Base-by-base conservation (phyloP, 2,888 invertebrate genomes). In the Idaea aversata region DNA sequence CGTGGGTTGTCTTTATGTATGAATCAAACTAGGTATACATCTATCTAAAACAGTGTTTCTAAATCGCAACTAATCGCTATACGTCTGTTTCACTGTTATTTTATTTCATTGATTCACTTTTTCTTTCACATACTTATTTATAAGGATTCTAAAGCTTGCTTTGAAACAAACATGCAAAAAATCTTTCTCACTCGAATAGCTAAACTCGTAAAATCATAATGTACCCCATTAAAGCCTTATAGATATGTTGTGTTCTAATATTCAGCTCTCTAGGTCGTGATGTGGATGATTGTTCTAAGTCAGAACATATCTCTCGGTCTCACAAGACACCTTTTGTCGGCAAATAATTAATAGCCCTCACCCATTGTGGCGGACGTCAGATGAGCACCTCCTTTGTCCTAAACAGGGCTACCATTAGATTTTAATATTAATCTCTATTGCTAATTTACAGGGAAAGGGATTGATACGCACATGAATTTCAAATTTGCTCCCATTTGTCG, bases 281-380 rank as follows among this genome's bases (percentile, higher is more conserved):
- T 72, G 69, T 67, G 70, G 74, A 76, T 79, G 79, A 81, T 76
- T 75, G 77, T 77, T 75, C 78, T 72, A 75, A 78, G 78, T 79
- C 75, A 74, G 78, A 73, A 75, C 75, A 77, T 76, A 79, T 80
- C 80, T 81, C 79, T 78, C 77, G 74, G 68, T 69, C 71, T 75
- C 72, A 71, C 72, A 75, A 74, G 74, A 67, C 73, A 78, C 79
- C 86, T 85, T 86, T 86, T 85, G 86, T 85, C 77, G 82, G 77
- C 78, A 77, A 80, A 82, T 86, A 85, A 87, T 87, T 86, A 87
- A 87, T 87, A 79, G 84, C 78, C 68, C 80, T 82, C 81, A 84
- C 79, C 83, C 78, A 81, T 82, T 85, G 81, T 82, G 75, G 78
- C 73, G 71, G 47, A 70, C 70, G 77, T 75, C 80, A 78, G 77